Percentiles rank a stretch among this genome's conserved stretches.
These are phyloP conservation scores for Seira ritae DNA, from an alignment of 2,888 invertebrate species.

Conservation along the genomic window DNA sequence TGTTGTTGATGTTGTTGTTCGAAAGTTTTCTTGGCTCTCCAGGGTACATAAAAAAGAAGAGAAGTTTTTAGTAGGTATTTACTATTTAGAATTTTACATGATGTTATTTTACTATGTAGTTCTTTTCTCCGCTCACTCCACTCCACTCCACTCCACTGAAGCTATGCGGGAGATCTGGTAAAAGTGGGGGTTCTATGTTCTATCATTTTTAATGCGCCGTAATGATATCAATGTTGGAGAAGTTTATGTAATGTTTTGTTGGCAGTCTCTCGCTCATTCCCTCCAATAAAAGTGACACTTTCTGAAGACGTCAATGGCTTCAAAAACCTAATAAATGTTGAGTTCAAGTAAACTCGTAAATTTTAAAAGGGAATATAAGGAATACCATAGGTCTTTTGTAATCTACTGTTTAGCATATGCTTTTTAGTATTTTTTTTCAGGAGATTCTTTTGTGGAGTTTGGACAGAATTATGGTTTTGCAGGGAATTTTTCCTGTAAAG, in stretches of 20 bases:
- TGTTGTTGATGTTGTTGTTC: neutral
- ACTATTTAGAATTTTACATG: neutral
- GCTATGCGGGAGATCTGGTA: neutral
- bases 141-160: too few species aligned
- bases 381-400: too few species aligned
- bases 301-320: neutral
- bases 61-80: too few species aligned
- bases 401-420: too few species aligned
- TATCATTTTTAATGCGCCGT: conserved; percentile 9
- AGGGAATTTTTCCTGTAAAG: too few species aligned
- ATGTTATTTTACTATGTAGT: too few species aligned
- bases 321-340: neutral
- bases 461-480: too few species aligned
- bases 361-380: too few species aligned
- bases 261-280: conserved; percentile 7
- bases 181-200: conserved; percentile 31
- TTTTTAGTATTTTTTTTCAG: too few species aligned
- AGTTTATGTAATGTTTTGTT: conserved; percentile 15
- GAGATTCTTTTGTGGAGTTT: too few species aligned
- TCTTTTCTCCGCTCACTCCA: neutral
- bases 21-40: conserved; percentile 7
- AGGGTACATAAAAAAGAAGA: too few species aligned
- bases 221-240: conserved; percentile 13
- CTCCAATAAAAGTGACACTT: conserved; percentile 12
- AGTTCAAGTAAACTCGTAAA: conserved; percentile 16